A percentile compares a stretch with the other conserved stretches of the same genome.
phyloP scores from a whole-genome alignment of 2,888 invertebrate genomes.

The Euclidia mi region DNA sequence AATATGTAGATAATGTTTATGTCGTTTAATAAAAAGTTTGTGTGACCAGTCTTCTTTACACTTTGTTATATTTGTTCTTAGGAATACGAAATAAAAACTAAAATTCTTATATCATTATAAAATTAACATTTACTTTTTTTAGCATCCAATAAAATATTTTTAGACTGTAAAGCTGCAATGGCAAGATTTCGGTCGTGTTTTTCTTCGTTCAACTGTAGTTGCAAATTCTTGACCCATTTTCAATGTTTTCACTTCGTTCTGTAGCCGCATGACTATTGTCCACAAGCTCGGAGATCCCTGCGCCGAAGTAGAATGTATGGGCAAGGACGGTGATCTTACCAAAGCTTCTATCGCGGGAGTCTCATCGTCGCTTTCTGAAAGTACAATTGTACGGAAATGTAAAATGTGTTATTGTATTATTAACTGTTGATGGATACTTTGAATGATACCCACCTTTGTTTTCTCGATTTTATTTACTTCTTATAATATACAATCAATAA shows the following conservation, averaged over 20 bases:
- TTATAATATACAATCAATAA: no score
- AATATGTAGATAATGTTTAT: no score
- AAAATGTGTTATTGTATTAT: conserved; percentile 45
- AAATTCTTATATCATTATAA: conserved; percentile 21
- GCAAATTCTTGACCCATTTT: conserved; percentile 90
- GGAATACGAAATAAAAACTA: background rate
- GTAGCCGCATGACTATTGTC: conserved; percentile 94
- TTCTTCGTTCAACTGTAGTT: conserved; percentile 92
- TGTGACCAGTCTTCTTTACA: no score
- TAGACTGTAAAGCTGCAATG: conserved; percentile 81
- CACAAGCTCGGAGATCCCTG: conserved; percentile 91
- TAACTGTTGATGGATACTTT: conserved; percentile 44
- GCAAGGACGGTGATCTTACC: conserved; percentile 85
- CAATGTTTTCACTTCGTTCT: conserved; percentile 92
- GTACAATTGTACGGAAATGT: conserved; percentile 62
- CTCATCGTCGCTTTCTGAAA: conserved; percentile 88
- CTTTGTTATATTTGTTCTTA: no score
- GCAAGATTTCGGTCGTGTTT: conserved; percentile 88
- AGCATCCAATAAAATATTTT: conserved; percentile 80
- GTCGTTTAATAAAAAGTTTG: no score
- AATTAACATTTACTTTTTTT: conserved; percentile 87
- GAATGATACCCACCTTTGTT: conserved; percentile 64
- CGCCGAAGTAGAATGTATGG: conserved; percentile 76
- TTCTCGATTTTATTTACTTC: conserved; percentile 7
- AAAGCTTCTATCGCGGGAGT: conserved; percentile 79